Evolutionary conservation across 2,113 vertebrate species (phyloP).

Genomic region (Galeopterus variegatus): DNA sequence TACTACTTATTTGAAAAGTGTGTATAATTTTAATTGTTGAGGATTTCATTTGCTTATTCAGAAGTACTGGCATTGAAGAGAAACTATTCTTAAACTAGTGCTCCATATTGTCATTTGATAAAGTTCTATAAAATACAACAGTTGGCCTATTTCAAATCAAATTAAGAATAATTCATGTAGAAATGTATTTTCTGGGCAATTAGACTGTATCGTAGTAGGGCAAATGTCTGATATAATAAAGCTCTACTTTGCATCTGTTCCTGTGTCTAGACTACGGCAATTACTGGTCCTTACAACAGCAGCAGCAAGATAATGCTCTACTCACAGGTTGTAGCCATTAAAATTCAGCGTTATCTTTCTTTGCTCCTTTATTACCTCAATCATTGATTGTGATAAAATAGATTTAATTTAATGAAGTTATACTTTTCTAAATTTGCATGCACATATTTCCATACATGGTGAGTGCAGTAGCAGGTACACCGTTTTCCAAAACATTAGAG

Average conservation of each 20-base stretch:
- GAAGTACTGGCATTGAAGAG: slow-evolving; percentile 43
- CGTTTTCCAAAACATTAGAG: slow-evolving; percentile 79
- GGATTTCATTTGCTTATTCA: slow-evolving; percentile 73
- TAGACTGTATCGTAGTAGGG: slow-evolving; percentile 94
- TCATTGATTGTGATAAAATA: slow-evolving; percentile 87
- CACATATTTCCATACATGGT: slow-evolving; percentile 79
- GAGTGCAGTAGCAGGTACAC: slow-evolving; percentile 69
- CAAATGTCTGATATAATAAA: slow-evolving; percentile 94
- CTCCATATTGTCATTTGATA: slow-evolving; percentile 87
- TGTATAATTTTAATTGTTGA: slow-evolving; percentile 64
- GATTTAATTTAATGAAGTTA: slow-evolving; percentile 87
- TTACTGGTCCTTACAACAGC: slow-evolving; percentile 87
- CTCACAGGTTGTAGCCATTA: slow-evolving; percentile 86
- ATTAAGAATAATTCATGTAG: slow-evolving; percentile 96
- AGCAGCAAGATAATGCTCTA: slow-evolving; percentile 83
- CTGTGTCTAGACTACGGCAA: slow-evolving; percentile 91
- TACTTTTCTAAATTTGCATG: slow-evolving; percentile 79
- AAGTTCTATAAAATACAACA: slow-evolving; percentile 91
- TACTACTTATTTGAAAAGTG: slow-evolving; percentile 67
- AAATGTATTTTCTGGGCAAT: slow-evolving; percentile 99
- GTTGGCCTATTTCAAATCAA: slow-evolving; percentile 98
- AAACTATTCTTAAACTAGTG: slow-evolving; percentile 79
- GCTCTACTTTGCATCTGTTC: slow-evolving; percentile 94
- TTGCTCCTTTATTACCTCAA: slow-evolving; percentile 87
- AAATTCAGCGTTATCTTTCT: slow-evolving; percentile 85